phyloP scores from a whole-genome alignment of 2,888 invertebrate genomes.

The Megalurothrips usitatus region DNA sequence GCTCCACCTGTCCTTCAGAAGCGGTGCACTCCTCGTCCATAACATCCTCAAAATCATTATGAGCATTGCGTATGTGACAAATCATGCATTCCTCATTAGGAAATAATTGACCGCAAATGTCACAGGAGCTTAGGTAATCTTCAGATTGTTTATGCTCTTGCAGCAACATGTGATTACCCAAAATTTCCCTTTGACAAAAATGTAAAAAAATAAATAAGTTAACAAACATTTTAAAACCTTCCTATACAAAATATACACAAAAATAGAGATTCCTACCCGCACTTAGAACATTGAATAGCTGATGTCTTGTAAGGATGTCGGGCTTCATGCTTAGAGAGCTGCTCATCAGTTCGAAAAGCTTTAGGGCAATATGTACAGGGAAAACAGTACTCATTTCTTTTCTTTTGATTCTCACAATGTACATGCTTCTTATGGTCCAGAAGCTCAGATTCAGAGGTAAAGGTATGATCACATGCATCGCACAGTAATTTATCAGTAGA shows the following conservation, averaged over 20 bases:
- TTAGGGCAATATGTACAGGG: background rate
- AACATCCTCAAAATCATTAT: background rate
- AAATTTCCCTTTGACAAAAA: background rate
- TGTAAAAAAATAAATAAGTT: background rate
- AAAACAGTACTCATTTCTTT: background rate
- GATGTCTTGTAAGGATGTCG: background rate
- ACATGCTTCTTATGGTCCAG: background rate
- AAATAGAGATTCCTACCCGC: background rate
- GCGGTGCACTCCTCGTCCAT: background rate
- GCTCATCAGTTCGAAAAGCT: background rate
- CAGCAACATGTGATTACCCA: background rate
- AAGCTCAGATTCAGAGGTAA: background rate
- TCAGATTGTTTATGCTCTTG: constrained; percentile 1
- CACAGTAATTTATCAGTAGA: background rate
- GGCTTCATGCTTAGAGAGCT: background rate
- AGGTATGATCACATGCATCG: background rate
- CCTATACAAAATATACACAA: background rate
- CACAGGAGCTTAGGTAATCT: constrained; percentile 13
- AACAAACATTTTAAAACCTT: background rate
- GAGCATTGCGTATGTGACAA: constrained; percentile 13
- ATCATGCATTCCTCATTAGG: constrained; percentile 16
- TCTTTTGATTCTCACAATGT: no score
- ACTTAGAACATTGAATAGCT: constrained; percentile 4
- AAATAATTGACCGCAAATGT: background rate
- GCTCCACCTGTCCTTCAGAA: background rate